Evolutionary conservation across 2,113 vertebrate species (phyloP).

Genomic region (Callithrix jacchus): DNA sequence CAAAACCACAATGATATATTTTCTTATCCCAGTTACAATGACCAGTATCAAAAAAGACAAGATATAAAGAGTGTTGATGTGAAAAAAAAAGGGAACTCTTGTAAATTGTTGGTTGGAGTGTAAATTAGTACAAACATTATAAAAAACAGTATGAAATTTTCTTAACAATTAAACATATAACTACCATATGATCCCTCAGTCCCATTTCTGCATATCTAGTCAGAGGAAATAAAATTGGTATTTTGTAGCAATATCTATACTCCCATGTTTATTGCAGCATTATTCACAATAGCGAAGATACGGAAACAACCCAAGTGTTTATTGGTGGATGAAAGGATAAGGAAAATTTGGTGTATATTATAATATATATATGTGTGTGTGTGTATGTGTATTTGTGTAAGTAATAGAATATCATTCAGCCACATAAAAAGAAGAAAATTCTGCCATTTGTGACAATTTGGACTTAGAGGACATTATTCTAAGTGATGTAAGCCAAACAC

Average conservation of each 20-base stretch:
- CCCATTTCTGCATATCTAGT: not conserved
- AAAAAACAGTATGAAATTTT: not conserved
- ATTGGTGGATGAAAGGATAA: not conserved
- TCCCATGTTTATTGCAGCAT: not conserved
- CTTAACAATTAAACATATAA: not conserved
- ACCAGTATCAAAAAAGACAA: not conserved
- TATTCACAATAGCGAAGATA: not conserved
- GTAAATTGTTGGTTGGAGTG: not conserved
- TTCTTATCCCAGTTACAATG: not conserved
- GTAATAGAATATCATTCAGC: not conserved
- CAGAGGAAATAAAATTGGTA: not conserved
- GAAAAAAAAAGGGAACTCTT: not conserved
- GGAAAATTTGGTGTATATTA: not conserved
- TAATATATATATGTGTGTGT: no score
- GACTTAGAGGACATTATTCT: not conserved
- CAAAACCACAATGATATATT: not conserved
- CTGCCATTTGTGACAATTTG: not conserved
- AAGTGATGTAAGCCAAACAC: not conserved
- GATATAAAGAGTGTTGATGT: not conserved
- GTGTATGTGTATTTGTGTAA: no score
- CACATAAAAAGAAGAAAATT: not conserved
- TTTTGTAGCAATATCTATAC: not conserved
- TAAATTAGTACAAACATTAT: not conserved
- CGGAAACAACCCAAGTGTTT: not conserved
- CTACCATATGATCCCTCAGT: not conserved